These are phyloP conservation scores for Blastomussa wellsi DNA, from an alignment of 92 coral and sea anemone genomes.

Conservation along the genomic window DNA sequence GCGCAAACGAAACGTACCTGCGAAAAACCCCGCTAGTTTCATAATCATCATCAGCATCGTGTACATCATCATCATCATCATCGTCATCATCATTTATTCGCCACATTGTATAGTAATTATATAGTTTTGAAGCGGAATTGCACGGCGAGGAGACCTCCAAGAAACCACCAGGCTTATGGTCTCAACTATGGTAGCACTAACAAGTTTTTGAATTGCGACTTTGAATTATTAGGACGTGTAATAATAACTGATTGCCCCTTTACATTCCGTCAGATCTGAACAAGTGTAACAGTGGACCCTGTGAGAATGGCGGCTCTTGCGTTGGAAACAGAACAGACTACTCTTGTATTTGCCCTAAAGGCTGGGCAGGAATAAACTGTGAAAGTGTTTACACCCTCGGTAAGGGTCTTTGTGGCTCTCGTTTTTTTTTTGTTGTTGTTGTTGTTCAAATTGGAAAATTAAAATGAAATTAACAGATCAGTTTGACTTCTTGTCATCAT, in stretches of 20 bases:
- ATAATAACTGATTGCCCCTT: neutral
- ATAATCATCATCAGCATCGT: too few relatives aligned
- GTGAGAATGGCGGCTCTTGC: slow-evolving; percentile 22
- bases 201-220: neutral
- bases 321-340: slow-evolving; percentile 8
- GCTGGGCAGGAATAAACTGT: slow-evolving; percentile 14
- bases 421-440: neutral
- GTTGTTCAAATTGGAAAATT: neutral
- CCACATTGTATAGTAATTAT: too few relatives aligned
- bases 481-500: too few relatives aligned
- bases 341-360: slow-evolving; percentile 6
- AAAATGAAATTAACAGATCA: too few relatives aligned
- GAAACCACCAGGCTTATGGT: too few relatives aligned
- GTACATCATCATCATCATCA: too few relatives aligned
- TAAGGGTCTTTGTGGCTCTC: neutral
- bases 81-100: too few relatives aligned
- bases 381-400: neutral
- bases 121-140: too few relatives aligned
- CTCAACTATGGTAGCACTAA: too few relatives aligned
- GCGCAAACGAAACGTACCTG: too few relatives aligned
- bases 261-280: slow-evolving; percentile 4
- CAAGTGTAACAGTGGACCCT: slow-evolving; percentile 23
- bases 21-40: too few relatives aligned
- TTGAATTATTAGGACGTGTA: neutral
- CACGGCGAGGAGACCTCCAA: too few relatives aligned